Conservation (phyloP, 2,797 vertebrate genomes). For the Aplochiton taeniatus region DNA sequence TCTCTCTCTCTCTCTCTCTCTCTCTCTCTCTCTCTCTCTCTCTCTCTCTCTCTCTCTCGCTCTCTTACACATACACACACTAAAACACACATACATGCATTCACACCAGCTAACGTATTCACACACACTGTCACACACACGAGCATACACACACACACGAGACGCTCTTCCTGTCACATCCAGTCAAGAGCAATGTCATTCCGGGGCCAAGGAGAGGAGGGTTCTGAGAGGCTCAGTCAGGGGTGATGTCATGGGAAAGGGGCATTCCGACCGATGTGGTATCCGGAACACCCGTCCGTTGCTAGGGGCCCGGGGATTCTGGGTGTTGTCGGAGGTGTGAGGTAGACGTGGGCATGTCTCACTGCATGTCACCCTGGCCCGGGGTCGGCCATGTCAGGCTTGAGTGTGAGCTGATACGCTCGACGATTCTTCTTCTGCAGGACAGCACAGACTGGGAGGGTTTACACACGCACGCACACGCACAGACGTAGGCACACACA, state of each 20-base stretch:
- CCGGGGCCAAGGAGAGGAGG: conserved; percentile 20
- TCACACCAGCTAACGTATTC: background rate
- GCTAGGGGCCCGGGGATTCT: background rate
- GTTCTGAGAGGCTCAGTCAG: conserved; percentile 35
- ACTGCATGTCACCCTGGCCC: conserved; percentile 24
- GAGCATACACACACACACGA: conserved; percentile 9
- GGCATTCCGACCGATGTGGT: conserved; percentile 11
- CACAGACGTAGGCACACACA: no score
- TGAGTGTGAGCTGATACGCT: conserved; percentile 29
- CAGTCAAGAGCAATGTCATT: conserved; percentile 29
- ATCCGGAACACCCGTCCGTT: background rate
- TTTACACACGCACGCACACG: background rate
- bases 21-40: background rate
- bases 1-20: background rate
- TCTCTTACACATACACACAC: no score
- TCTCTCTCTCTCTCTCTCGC: background rate
- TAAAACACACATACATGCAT: no score
- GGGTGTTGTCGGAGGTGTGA: conserved; percentile 36
- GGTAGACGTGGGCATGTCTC: conserved; percentile 38
- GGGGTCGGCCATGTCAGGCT: conserved; percentile 20
- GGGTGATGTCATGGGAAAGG: conserved; percentile 28
- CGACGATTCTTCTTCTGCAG: background rate
- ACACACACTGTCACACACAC: conserved; percentile 11
- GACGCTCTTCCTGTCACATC: conserved; percentile 16
- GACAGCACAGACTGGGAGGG: background rate